phyloP scores from a whole-genome alignment of 1,140 invertebrate genomes.

The Ostrea edulis region DNA sequence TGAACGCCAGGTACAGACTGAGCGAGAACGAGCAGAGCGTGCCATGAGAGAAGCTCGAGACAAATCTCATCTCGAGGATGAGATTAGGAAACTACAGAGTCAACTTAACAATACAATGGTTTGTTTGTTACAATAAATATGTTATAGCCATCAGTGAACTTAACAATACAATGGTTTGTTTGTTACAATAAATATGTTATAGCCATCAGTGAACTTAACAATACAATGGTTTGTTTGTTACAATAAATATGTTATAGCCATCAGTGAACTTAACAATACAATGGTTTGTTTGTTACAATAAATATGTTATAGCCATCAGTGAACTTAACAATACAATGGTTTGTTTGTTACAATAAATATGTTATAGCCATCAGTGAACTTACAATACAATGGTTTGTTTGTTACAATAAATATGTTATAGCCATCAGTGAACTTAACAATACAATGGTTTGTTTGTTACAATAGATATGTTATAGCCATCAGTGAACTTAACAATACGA shows the following conservation, averaged over 20 bases:
- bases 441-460: constrained; percentile 63
- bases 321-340: constrained; percentile 74
- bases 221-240: constrained; percentile 65
- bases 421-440: constrained; percentile 65
- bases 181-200: neutral
- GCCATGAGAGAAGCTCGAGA: constrained; percentile 63
- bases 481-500: constrained; percentile 68
- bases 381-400: constrained; percentile 67
- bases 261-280: constrained; percentile 67
- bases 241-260: too few relatives aligned
- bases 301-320: neutral
- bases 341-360: neutral
- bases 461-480: too few relatives aligned
- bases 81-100: constrained; percentile 66
- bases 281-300: constrained; percentile 62
- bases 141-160: constrained; percentile 51
- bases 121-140: neutral
- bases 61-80: constrained; percentile 65
- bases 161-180: constrained; percentile 69
- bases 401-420: neutral
- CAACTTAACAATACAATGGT: constrained; percentile 74
- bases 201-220: constrained; percentile 64
- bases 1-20: constrained; percentile 69
- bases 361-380: constrained; percentile 56
- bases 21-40: constrained; percentile 68